Conservation (phyloP, 2,113 vertebrate species). For the Reinhardtius hippoglossoides region DNA sequence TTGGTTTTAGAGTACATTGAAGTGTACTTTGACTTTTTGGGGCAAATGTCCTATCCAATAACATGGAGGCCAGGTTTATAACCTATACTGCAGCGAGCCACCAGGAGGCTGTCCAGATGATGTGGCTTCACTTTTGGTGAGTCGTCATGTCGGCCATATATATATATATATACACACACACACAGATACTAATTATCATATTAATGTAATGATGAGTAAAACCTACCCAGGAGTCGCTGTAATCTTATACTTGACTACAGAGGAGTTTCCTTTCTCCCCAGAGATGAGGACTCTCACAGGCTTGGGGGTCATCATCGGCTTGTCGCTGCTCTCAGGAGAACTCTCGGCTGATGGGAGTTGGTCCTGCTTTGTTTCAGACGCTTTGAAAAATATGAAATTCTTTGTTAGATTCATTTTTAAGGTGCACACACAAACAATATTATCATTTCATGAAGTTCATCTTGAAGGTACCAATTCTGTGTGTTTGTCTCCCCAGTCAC, state of each 20-base stretch:
- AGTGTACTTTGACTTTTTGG: too few species aligned
- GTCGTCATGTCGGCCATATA: neutral
- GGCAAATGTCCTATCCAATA: too few species aligned
- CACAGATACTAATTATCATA: neutral
- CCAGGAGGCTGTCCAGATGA: too few species aligned
- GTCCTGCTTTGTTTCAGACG: neutral
- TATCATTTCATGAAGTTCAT: too few species aligned
- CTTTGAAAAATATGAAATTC: neutral
- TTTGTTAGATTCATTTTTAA: too few species aligned
- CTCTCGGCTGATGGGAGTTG: neutral
- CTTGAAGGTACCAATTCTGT: too few species aligned
- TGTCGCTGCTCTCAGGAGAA: neutral
- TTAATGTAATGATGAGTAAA: neutral
- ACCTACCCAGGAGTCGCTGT: constrained; percentile 81
- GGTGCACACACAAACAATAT: too few species aligned
- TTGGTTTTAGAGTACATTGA: too few species aligned
- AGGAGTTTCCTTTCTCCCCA: constrained; percentile 71
- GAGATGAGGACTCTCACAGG: constrained; percentile 67
- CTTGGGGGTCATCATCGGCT: constrained; percentile 66
- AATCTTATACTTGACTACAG: constrained; percentile 83
- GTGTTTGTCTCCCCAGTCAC: too few species aligned
- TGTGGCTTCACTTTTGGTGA: neutral
- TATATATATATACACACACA: neutral
- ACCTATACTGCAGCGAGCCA: too few species aligned
- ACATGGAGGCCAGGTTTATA: too few species aligned